Evolutionary conservation across 2,113 vertebrate genomes (phyloP).

Genomic region (Anguilla rostrata): DNA sequence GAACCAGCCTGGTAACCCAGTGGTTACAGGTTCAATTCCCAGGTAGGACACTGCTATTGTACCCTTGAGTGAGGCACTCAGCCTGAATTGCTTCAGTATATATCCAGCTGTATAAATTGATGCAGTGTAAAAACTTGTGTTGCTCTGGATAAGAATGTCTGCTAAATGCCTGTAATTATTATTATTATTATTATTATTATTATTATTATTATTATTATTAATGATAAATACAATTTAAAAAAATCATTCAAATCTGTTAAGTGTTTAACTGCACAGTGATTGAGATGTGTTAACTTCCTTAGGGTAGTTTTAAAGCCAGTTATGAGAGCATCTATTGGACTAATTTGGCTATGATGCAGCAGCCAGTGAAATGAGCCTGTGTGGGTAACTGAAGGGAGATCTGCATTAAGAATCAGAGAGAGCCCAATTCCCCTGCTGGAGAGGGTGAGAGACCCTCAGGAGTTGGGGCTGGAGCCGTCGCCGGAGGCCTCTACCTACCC

Average conservation of each 20-base stretch:
- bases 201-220: neutral
- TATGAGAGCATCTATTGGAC: neutral
- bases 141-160: too few species aligned
- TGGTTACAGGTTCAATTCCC: too few species aligned
- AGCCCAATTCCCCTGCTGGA: neutral
- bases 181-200: too few species aligned
- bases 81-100: too few species aligned
- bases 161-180: too few species aligned
- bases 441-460: neutral
- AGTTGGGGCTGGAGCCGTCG: too few species aligned
- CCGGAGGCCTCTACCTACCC: neutral
- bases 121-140: too few species aligned
- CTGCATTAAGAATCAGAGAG: neutral
- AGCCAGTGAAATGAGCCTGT: neutral
- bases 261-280: neutral
- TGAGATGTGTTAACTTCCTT: neutral
- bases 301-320: neutral
- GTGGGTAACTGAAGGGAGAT: neutral
- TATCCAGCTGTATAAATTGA: too few species aligned
- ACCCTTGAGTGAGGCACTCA: too few species aligned
- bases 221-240: neutral
- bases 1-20: too few species aligned
- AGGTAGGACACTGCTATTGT: too few species aligned
- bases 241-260: neutral
- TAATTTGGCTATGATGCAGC: neutral